Evolutionary conservation across 2,113 vertebrate genomes (phyloP).

Genomic region (Cheirogaleus medius): DNA sequence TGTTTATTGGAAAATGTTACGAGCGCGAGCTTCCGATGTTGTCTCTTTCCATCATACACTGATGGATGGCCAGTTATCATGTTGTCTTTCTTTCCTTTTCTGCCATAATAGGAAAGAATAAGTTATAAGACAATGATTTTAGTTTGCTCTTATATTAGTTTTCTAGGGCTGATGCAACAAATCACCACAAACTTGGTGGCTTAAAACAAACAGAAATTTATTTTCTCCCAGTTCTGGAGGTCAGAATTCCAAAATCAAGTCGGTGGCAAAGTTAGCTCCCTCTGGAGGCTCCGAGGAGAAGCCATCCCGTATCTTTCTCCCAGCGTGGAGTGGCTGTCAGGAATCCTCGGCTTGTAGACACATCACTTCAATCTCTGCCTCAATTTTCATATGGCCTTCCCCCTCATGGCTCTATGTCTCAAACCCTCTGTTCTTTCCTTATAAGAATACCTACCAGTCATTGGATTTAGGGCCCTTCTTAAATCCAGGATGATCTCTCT

Average conservation of each 20-base stretch:
- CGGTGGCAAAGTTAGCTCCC: not conserved
- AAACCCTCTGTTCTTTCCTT: not conserved
- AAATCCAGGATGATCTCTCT: not conserved
- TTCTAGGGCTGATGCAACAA: not conserved
- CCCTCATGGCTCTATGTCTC: not conserved
- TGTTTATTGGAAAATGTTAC: not conserved
- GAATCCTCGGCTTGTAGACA: not conserved
- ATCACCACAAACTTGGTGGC: not conserved
- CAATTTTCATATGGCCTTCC: not conserved
- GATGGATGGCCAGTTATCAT: not conserved
- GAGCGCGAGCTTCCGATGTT: not conserved
- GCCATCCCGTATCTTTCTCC: not conserved
- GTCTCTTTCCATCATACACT: not conserved
- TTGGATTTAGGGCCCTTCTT: not conserved
- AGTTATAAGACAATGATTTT: conserved; percentile 10
- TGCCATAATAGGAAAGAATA: not conserved
- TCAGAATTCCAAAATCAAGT: not conserved
- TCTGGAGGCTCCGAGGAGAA: not conserved
- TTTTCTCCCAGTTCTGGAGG: not conserved
- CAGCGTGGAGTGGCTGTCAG: not conserved
- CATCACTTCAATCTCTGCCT: not conserved
- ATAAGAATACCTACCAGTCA: not conserved
- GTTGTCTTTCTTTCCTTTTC: not conserved
- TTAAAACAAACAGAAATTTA: not conserved
- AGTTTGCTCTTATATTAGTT: not conserved